Percentiles rank a stretch among this genome's conserved stretches.
Conservation (phyloP, 1,140 invertebrate species). For the Palaemon carinicauda region DNA sequence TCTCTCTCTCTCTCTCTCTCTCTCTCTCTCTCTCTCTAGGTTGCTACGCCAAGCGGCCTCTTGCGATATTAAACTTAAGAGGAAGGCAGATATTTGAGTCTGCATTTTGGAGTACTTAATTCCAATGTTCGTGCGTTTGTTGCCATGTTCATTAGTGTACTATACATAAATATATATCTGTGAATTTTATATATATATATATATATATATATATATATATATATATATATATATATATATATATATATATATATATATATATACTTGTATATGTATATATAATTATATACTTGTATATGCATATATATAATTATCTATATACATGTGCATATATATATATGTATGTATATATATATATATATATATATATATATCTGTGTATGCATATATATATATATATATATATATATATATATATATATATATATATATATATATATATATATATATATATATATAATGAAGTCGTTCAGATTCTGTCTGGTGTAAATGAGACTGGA, state of each 20-base stretch:
- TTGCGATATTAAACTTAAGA: not conserved
- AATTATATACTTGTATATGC: conserved; percentile 17
- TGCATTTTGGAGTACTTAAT: conserved; percentile 6
- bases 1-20: not conserved
- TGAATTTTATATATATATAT: conserved; percentile 14
- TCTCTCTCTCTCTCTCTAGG: not conserved
- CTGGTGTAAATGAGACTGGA: too few species aligned
- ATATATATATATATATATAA: conserved; percentile 12
- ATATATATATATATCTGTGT: conserved; percentile 33
- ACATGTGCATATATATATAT: conserved; percentile 20
- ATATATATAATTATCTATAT: conserved; percentile 28
- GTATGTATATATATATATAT: conserved; percentile 6
- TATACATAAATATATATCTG: conserved; percentile 9
- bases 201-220: conserved; percentile 12
- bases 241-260: conserved; percentile 42
- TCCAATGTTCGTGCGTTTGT: conserved; percentile 9
- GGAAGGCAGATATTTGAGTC: not conserved
- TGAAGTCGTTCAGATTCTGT: too few species aligned
- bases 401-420: conserved; percentile 32
- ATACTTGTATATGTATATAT: conserved; percentile 23
- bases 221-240: conserved; percentile 41
- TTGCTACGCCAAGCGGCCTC: not conserved
- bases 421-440: conserved; percentile 35
- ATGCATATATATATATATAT: conserved; percentile 40
- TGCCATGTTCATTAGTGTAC: conserved; percentile 12